Conservation (phyloP, 1,140 invertebrate genomes). For the Sycobia sp. region DNA sequence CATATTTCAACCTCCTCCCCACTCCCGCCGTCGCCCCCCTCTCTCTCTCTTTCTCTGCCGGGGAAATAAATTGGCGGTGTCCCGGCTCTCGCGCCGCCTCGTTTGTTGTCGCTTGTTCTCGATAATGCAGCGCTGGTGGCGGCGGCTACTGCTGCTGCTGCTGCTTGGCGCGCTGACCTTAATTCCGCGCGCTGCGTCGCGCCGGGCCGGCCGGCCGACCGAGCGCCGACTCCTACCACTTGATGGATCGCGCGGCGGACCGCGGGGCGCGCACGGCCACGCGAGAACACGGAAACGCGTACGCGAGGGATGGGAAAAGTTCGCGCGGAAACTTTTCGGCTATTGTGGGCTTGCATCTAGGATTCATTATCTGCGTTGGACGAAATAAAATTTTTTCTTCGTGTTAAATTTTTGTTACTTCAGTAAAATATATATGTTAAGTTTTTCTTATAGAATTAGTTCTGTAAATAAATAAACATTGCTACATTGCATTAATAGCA, state of each 20-base stretch:
- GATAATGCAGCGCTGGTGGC: slow-evolving; percentile 43
- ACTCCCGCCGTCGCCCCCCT: background rate
- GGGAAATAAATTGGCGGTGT: slow-evolving; percentile 54
- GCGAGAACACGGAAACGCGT: no score
- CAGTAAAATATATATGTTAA: no score
- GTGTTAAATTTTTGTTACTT: no score
- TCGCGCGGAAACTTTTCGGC: no score
- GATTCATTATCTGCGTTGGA: no score
- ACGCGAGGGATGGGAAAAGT: no score
- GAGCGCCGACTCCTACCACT: slow-evolving; percentile 15
- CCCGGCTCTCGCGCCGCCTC: slow-evolving; percentile 46
- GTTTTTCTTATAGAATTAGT: no score
- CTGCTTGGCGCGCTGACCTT: slow-evolving; percentile 13
- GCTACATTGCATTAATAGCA: no score
- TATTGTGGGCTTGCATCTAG: no score
- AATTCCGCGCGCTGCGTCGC: slow-evolving; percentile 37
- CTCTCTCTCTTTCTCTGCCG: slow-evolving; percentile 8
- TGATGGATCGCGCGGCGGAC: slow-evolving; percentile 9
- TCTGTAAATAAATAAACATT: no score
- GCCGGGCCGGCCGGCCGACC: background rate
- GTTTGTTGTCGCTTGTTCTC: slow-evolving; percentile 57
- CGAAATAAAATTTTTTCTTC: no score
- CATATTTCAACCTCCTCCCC: background rate
- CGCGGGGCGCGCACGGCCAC: background rate
- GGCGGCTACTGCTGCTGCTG: no score